Evolutionary conservation across 2,113 vertebrate species (phyloP), one percentile per base, ranked within the genome.

Genomic region (Macquaria ambigua): DNA sequence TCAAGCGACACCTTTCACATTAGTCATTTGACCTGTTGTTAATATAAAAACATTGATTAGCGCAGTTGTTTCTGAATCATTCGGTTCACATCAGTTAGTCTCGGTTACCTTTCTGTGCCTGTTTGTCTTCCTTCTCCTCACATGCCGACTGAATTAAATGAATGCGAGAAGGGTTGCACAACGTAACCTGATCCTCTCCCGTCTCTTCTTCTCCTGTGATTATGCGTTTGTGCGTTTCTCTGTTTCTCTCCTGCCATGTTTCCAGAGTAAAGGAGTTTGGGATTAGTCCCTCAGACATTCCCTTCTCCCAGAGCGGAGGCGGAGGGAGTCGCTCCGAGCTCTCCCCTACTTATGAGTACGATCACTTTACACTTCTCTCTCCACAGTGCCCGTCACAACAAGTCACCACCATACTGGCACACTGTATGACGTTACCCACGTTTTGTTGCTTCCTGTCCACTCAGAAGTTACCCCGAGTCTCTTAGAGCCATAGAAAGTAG

Each of bases 201-300:
- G 21, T 70, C 55, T 73, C 14, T 23, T 55, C 39, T 55, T 43
- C 46, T 80, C 93, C 90, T 95, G 90, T 95, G 93, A 94, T 91
- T 72, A 67, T 93, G 93, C 93, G 93, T 93, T 94, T 72, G 69
- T 93, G 93, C 93, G 93, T 93, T 94, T 84, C 52, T 94, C 87
- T 96, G 18, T 77, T 58, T 79, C 28, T 94, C 94, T 94, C 93
- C 93, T 89, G 93, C 86, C 93, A 87, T 95, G 95, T 93, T 94
- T 95, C 90, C 97, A 99, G 98, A 96, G 98, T 99, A 89, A 99
- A 99, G 96, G 98, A 99, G 96, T 99, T 99, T 96, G 98, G 98
- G 95, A 99, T 99, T 93, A 99, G 98, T 95, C 98, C 98, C 72
- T 99, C 98, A 81, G 98, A 99, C 94, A 99, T 99, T 94, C 98